A percentile compares a stretch with the other conserved stretches of the same genome.
These are phyloP conservation scores for Anthophora plumipes DNA, from an alignment of 2,888 invertebrate species.

Conservation along the genomic window DNA sequence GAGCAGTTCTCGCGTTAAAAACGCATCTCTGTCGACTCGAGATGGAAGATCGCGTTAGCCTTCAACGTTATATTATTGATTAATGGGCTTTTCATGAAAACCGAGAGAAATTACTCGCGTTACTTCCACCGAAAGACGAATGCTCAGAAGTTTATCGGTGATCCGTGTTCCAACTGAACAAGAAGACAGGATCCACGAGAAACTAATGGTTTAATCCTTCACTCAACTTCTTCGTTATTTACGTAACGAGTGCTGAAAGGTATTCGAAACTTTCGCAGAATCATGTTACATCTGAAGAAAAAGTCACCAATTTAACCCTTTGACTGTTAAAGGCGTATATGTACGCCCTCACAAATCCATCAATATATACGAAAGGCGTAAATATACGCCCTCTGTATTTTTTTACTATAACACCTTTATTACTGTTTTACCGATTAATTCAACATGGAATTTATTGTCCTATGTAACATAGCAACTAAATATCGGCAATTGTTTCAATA, in stretches of 20 bases:
- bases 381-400: too few species aligned
- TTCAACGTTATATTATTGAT: background rate
- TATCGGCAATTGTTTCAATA: too few species aligned
- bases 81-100: background rate
- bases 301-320: too few species aligned
- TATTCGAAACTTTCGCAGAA: background rate
- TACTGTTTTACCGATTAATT: too few species aligned
- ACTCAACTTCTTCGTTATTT: conserved; percentile 11
- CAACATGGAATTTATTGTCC: too few species aligned
- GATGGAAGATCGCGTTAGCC: background rate
- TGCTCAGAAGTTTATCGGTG: background rate
- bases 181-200: background rate
- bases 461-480: too few species aligned
- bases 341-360: too few species aligned
- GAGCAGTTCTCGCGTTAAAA: background rate
- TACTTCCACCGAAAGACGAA: background rate
- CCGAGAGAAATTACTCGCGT: background rate
- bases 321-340: too few species aligned
- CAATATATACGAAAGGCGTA: too few species aligned
- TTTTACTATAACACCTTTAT: too few species aligned
- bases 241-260: background rate
- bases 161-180: background rate
- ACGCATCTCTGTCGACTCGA: too few species aligned
- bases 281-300: too few species aligned
- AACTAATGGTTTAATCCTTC: conserved; percentile 19